These are phyloP conservation scores for Temnopleurus reevesii DNA, from an alignment of 53 echinoderm and acorn worm species.

Conservation along the genomic window DNA sequence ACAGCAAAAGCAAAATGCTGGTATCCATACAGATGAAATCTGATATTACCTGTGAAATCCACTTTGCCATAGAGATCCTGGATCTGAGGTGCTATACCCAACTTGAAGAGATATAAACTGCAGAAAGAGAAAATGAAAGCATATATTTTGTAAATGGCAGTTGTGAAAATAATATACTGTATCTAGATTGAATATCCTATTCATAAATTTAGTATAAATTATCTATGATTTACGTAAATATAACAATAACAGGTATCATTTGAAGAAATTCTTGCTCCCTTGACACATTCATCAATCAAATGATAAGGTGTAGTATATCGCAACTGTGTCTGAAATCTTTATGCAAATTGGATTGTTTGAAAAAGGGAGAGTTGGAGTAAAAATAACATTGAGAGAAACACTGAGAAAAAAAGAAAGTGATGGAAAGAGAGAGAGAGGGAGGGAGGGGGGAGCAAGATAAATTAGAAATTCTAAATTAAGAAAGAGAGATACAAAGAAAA, in stretches of 20 bases:
- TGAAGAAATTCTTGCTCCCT: no score
- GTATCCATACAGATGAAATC: neutral
- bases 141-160: neutral
- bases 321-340: no score
- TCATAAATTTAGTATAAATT: no score
- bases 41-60: slow-evolving; percentile 89
- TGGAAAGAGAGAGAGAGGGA: no score
- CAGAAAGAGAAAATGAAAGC: neutral
- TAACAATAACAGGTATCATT: no score
- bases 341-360: no score
- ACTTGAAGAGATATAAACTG: slow-evolving; percentile 93
- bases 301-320: no score
- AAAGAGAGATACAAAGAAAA: neutral
- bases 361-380: neutral
- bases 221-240: no score
- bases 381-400: neutral
- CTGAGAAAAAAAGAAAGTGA: neutral
- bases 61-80: slow-evolving; percentile 97
- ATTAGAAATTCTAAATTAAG: neutral
- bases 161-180: neutral
- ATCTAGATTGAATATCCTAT: neutral
- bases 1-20: neutral
- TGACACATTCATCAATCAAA: no score
- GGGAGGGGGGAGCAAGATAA: no score
- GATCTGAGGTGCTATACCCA: slow-evolving; percentile 96